Base-by-base conservation (phyloP, 92 coral and sea anemone species). In the Palythoa caribaeorum region DNA sequence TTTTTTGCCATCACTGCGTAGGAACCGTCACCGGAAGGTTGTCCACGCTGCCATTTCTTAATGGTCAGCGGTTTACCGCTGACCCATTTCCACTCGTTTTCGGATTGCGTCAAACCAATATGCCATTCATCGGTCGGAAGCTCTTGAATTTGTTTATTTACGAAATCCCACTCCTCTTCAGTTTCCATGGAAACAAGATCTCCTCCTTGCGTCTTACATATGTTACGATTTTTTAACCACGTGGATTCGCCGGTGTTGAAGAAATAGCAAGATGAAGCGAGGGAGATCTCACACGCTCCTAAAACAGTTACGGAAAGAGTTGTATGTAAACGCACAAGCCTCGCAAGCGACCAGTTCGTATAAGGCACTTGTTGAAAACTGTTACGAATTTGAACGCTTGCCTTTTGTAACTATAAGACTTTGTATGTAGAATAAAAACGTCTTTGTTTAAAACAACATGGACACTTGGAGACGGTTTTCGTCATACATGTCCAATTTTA, bases 141-240 rank as follows among this genome's bases (percentile, higher is more conserved):
- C 57, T 60, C 39, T 65, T 90, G 90, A 8, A 86, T 71, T 65
- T 79, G 50, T 57, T 59, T 16, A 74, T 90, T 90, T n/a, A 87
- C 69, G n/a, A 48, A 87, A 9, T 37, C 9, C 90, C 90, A 90
- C 9, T 90, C 90, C 44, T 63, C 84, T 13, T 80, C 93, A 3
- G 90, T 90, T 87, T 90, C 93, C 90, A 90, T 79, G 63, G 93
- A 90, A 60, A 90, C 90, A 7, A 90, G 84, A 35, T 90, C 92
- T 1, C 92, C 92, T 20, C 87, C 87, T 2, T 87, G 17, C 1
- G 7, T 73, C 63, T 63, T 87, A 38, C 93, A 90, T 9, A 36
- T 80, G 13, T 50, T 16, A 38, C 48, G 90, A 59, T 86, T 90
- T 36, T 90, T 44, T 10, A 20, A 38, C 93, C 93, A 90, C 20